These are phyloP conservation scores for Ciconia stormi DNA, from an alignment of 2,113 vertebrate species.

Conservation along the genomic window DNA sequence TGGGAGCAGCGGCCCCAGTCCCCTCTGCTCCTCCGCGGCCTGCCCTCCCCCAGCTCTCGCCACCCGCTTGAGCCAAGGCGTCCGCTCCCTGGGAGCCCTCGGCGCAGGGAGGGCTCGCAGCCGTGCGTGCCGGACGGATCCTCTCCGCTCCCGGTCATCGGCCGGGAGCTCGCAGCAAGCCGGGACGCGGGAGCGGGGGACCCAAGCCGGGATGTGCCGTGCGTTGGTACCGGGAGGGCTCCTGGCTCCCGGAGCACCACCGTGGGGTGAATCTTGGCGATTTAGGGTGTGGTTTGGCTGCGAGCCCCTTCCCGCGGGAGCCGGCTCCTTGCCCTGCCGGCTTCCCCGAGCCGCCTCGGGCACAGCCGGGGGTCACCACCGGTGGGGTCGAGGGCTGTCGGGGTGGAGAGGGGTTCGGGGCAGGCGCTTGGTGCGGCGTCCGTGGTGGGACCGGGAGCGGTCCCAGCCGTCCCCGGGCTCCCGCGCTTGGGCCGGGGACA, in stretches of 20 bases:
- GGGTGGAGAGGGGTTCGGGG: neutral
- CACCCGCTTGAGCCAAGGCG: neutral
- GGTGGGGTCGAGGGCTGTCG: neutral
- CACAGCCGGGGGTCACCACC: neutral
- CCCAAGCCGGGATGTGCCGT: neutral
- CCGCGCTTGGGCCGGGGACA: neutral
- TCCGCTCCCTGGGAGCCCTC: too few species aligned
- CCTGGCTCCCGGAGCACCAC: neutral
- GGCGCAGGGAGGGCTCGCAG: neutral
- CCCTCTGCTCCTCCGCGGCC: neutral
- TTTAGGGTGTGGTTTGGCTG: neutral
- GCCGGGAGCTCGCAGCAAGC: neutral
- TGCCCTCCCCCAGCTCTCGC: neutral
- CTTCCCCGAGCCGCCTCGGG: neutral
- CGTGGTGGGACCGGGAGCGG: neutral
- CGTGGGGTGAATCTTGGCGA: neutral
- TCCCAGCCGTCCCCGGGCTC: neutral
- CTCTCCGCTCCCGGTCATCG: neutral
- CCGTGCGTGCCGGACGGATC: neutral
- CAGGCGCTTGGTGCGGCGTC: neutral
- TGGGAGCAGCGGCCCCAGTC: neutral
- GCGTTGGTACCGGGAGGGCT: neutral
- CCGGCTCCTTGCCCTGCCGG: neutral
- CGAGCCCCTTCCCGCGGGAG: neutral
- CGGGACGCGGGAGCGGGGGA: neutral